Percentiles rank a stretch among this genome's conserved stretches.
Evolutionary conservation across 2,797 vertebrate genomes (phyloP).

Genomic region (Gallirallus australis): DNA sequence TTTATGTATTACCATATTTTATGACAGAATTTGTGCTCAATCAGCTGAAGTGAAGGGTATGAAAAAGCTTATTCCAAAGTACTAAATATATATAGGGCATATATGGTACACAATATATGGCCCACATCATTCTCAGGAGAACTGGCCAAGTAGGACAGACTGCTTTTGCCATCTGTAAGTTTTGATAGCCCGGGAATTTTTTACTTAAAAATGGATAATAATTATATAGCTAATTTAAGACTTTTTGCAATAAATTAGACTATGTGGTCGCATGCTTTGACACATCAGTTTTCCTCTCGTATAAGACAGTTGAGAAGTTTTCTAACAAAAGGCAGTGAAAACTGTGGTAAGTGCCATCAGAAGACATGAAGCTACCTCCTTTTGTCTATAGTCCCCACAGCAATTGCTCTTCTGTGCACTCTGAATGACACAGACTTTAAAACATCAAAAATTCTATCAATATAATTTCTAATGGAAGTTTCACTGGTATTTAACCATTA

Average conservation of each 20-base stretch:
- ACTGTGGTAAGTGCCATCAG: not conserved
- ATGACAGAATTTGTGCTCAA: not conserved
- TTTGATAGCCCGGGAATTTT: not conserved
- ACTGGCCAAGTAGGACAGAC: not conserved
- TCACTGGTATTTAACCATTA: not conserved
- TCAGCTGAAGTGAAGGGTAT: not conserved
- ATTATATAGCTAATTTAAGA: not conserved
- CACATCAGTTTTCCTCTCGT: not conserved
- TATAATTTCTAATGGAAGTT: not conserved
- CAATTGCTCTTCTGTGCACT: not conserved
- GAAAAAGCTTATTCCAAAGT: not conserved
- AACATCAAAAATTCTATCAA: not conserved
- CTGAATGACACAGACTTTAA: not conserved
- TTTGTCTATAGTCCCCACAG: rapidly evolving
- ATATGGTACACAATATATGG: not conserved
- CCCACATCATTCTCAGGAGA: not conserved
- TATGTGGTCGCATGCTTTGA: not conserved
- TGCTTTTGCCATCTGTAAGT: not conserved
- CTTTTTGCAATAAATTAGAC: not conserved
- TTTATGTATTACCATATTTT: not conserved
- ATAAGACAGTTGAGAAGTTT: not conserved
- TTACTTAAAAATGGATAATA: not conserved
- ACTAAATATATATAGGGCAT: not conserved
- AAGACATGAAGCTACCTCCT: not conserved
- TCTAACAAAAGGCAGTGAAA: not conserved